Conservation (phyloP, 2,113 vertebrate species). For the Damaliscus lunatus region DNA sequence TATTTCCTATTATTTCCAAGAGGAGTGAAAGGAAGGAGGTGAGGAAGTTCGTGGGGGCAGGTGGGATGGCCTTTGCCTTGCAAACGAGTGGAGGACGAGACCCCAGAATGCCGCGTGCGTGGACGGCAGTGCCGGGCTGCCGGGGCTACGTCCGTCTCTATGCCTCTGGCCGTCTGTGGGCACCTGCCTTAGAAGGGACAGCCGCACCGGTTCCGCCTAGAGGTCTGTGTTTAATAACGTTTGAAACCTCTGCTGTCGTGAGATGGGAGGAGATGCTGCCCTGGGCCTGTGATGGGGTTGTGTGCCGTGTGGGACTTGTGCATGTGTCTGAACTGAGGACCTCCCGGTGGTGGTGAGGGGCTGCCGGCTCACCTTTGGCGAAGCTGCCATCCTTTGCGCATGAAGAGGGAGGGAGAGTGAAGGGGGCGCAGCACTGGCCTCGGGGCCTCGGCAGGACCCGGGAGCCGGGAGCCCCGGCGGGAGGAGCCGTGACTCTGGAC, state of each 20-base stretch:
- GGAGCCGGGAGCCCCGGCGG: background rate
- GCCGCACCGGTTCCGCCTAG: accelerated
- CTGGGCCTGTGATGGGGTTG: too few species aligned
- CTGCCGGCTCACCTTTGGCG: accelerated
- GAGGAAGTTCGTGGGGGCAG: accelerated
- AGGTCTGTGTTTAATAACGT: accelerated
- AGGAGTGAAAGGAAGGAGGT: too few species aligned
- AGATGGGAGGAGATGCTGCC: background rate
- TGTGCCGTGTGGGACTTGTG: accelerated
- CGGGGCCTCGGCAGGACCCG: too few species aligned
- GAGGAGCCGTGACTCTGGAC: background rate
- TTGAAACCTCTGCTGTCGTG: accelerated
- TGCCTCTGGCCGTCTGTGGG: background rate
- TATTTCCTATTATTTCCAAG: too few species aligned
- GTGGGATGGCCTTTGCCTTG: background rate
- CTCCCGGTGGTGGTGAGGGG: background rate
- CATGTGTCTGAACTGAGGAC: background rate
- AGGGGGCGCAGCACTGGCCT: background rate
- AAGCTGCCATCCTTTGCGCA: accelerated
- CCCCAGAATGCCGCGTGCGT: accelerated
- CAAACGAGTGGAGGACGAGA: background rate
- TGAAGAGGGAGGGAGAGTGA: too few species aligned
- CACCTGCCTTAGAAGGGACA: too few species aligned
- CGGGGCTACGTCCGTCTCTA: accelerated
- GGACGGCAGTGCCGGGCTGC: background rate